Conservation (phyloP, 2,797 vertebrate genomes). For the Scolopax rusticola region DNA sequence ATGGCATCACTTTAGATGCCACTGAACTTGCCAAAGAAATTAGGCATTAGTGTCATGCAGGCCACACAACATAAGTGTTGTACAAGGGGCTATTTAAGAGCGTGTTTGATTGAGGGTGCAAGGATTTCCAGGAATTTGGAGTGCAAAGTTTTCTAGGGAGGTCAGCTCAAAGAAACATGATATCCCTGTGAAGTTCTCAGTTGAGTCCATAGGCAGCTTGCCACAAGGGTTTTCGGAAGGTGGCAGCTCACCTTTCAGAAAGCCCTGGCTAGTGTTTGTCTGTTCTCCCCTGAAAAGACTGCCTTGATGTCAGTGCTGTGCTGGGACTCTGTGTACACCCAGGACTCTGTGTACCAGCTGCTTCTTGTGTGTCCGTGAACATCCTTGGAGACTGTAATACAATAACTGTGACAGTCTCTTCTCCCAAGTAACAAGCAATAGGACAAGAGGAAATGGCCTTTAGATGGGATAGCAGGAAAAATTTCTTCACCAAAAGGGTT, state of each 20-base stretch:
- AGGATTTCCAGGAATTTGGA: not conserved
- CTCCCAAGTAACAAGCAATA: not conserved
- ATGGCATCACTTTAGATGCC: not conserved
- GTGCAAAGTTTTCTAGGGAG: not conserved
- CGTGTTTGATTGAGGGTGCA: not conserved
- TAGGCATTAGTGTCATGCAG: not conserved
- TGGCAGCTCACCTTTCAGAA: not conserved
- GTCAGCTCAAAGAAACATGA: not conserved
- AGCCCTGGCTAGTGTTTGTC: not conserved
- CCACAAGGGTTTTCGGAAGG: not conserved
- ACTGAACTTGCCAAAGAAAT: not conserved
- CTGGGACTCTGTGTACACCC: not conserved
- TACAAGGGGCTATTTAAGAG: not conserved
- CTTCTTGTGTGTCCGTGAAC: not conserved
- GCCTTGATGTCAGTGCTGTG: not conserved
- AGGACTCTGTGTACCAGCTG: fast-evolving
- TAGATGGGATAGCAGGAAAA: not conserved
- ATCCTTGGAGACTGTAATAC: not conserved
- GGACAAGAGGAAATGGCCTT: not conserved
- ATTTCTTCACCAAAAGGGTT: not conserved
- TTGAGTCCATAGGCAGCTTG: not conserved
- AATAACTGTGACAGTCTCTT: not conserved
- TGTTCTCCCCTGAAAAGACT: not conserved
- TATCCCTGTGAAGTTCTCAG: not conserved
- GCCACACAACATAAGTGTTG: fast-evolving